Evolutionary conservation across 2,113 vertebrate species (phyloP).

Genomic region (Aramus guarauna): DNA sequence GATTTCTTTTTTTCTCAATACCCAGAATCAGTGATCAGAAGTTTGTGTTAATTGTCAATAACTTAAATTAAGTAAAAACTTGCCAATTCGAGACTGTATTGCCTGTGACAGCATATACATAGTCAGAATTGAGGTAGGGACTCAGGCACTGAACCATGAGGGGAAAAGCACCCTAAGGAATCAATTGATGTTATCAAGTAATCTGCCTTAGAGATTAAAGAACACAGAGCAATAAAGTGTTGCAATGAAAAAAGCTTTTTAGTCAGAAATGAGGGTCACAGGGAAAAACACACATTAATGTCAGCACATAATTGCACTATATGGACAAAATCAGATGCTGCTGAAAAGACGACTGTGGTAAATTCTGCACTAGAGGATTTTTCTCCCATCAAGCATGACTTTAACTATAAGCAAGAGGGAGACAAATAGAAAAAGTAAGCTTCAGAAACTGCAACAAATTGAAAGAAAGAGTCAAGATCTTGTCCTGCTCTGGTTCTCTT

Average conservation of each 20-base stretch:
- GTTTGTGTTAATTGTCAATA: neutral
- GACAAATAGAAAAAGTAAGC: neutral
- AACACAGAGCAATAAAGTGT: slow-evolving; percentile 16
- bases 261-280: slow-evolving; percentile 30
- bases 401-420: neutral
- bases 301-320: neutral
- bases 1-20: neutral
- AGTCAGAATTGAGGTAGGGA: neutral
- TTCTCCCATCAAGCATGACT: neutral
- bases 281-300: slow-evolving; percentile 20
- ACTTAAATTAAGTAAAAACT: neutral
- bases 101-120: neutral
- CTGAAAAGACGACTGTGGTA: neutral
- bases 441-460: neutral
- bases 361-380: neutral
- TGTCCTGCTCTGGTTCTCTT: neutral
- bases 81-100: neutral
- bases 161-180: slow-evolving; percentile 40
- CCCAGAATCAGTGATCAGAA: neutral
- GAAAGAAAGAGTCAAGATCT: neutral
- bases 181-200: slow-evolving; percentile 29
- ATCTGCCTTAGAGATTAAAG: slow-evolving; percentile 42
- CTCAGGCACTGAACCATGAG: neutral
- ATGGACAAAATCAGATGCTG: slow-evolving; percentile 6
- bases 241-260: slow-evolving; percentile 29